Conservation (phyloP, 1,140 invertebrate genomes). For the Amphibalanus amphitrite region DNA sequence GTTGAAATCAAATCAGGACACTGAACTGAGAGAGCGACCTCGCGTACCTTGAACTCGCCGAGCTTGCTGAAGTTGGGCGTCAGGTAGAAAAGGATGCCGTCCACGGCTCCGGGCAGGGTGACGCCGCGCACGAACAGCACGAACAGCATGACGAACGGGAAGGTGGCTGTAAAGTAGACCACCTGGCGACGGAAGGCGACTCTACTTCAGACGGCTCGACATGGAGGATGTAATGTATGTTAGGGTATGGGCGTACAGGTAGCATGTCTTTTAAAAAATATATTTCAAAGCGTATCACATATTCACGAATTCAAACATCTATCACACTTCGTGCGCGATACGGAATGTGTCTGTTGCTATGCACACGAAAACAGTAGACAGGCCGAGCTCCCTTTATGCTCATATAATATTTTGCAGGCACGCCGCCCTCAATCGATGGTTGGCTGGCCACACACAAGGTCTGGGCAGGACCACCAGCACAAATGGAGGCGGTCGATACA, state of each 20-base stretch:
- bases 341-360: too few species aligned
- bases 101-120: slow-evolving; percentile 53
- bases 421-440: too few species aligned
- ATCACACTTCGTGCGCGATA: background rate
- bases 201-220: too few species aligned
- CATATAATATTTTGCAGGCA: too few species aligned
- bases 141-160: slow-evolving; percentile 66
- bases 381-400: too few species aligned
- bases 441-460: too few species aligned
- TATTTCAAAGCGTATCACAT: too few species aligned
- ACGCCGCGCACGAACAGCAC: slow-evolving; percentile 61
- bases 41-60: slow-evolving; percentile 29
- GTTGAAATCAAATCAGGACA: too few species aligned
- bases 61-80: slow-evolving; percentile 64
- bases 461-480: too few species aligned
- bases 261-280: background rate
- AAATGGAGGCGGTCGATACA: too few species aligned
- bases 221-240: background rate
- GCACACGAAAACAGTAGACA: too few species aligned
- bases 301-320: background rate
- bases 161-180: slow-evolving; percentile 69
- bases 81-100: slow-evolving; percentile 65
- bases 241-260: background rate
- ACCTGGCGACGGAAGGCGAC: slow-evolving; percentile 31
- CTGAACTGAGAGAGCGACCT: too few species aligned